Conservation (phyloP, 2,888 invertebrate species). For the Acleris sparsana region DNA sequence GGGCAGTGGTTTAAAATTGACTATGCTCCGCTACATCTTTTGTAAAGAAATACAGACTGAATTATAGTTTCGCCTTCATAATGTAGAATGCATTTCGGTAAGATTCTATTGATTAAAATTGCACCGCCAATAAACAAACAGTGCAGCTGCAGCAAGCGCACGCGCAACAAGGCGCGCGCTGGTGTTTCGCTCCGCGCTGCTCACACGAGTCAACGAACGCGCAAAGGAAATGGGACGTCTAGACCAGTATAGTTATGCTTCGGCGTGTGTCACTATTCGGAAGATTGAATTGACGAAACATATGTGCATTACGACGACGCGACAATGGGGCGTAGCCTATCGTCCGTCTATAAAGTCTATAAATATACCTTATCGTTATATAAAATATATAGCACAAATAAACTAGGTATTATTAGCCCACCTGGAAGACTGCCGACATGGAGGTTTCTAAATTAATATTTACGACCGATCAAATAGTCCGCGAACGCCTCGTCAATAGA, state of each 20-base stretch:
- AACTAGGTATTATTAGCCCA: neutral
- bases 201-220: conserved; percentile 57
- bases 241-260: conserved; percentile 50
- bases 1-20: too few species aligned
- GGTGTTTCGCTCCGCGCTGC: conserved; percentile 30
- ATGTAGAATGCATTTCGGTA: too few species aligned
- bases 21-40: too few species aligned
- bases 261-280: conserved; percentile 42
- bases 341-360: neutral
- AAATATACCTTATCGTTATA: neutral
- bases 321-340: neutral
- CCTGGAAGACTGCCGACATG: neutral
- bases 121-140: too few species aligned
- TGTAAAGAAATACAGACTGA: too few species aligned
- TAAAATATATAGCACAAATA: neutral
- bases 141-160: too few species aligned
- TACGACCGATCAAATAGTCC: conserved; percentile 4
- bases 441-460: conserved; percentile 7
- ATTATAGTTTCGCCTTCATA: too few species aligned
- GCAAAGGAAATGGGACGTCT: conserved; percentile 60
- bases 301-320: conserved; percentile 22
- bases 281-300: conserved; percentile 42
- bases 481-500: conserved; percentile 11
- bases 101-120: too few species aligned
- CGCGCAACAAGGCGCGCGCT: too few species aligned